These are phyloP conservation scores for Microcebus lehilahytsara DNA, from an alignment of 2,113 vertebrate genomes.

Conservation along the genomic window DNA sequence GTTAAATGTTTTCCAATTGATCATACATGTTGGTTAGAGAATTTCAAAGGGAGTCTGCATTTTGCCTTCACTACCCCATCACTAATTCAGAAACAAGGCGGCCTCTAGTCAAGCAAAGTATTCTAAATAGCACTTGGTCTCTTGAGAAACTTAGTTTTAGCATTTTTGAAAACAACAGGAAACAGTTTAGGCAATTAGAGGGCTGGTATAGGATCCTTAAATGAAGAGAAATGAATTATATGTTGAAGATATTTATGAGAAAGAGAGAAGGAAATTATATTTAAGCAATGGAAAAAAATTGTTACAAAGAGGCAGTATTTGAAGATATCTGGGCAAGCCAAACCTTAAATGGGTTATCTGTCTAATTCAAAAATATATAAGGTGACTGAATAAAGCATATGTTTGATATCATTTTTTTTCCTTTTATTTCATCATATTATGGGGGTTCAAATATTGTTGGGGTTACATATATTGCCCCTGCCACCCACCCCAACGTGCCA, in stretches of 20 bases:
- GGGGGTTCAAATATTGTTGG: too few species aligned
- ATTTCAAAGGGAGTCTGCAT: background rate
- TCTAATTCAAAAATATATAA: background rate
- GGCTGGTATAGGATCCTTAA: background rate
- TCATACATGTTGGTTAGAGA: background rate
- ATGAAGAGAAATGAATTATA: slow-evolving; percentile 44
- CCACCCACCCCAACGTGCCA: too few species aligned
- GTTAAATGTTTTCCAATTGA: slow-evolving; percentile 18
- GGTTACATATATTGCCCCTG: too few species aligned
- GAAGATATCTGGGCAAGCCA: background rate
- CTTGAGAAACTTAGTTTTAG: slow-evolving; percentile 16
- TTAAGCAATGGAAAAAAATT: slow-evolving; percentile 26
- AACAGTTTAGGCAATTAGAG: slow-evolving; percentile 4
- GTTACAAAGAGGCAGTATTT: background rate
- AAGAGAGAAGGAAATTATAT: slow-evolving; percentile 32
- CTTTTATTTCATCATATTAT: too few species aligned
- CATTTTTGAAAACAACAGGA: background rate
- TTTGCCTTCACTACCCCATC: background rate
- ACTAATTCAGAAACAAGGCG: background rate
- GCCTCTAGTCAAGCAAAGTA: background rate
- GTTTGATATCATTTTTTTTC: background rate
- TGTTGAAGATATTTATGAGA: slow-evolving; percentile 29
- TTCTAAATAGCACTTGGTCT: background rate
- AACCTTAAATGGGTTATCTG: background rate
- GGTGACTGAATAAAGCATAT: background rate